A percentile compares a stretch with the other conserved stretches of the same genome.
These are phyloP conservation scores for Stictonetta naevosa DNA, from an alignment of 2,113 vertebrate species.

Conservation along the genomic window DNA sequence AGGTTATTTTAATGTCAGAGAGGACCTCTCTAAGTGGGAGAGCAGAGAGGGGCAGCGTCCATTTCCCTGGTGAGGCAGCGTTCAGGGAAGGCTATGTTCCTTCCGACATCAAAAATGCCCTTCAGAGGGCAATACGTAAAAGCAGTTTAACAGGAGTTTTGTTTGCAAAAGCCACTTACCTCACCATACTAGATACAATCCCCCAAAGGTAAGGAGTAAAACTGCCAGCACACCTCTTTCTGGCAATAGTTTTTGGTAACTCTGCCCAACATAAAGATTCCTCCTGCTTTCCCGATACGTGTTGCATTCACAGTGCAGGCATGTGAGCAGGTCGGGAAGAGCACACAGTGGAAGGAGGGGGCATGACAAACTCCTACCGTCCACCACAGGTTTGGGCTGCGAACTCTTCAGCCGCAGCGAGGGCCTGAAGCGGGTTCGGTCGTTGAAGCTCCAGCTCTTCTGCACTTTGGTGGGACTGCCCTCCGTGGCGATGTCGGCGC, in stretches of 20 bases:
- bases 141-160: neutral
- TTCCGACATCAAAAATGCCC: neutral
- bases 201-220: neutral
- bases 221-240: neutral
- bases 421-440: slow-evolving; percentile 93
- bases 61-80: neutral
- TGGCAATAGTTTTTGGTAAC: too few species aligned
- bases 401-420: slow-evolving; percentile 93
- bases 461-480: slow-evolving; percentile 95
- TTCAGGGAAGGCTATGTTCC: neutral
- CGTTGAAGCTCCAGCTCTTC: slow-evolving; percentile 99
- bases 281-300: neutral
- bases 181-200: neutral
- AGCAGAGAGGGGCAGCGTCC: neutral
- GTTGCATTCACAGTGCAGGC: accelerated
- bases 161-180: neutral
- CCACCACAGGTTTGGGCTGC: slow-evolving; percentile 88
- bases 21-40: neutral
- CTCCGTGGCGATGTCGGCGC: slow-evolving; percentile 84
- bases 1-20: neutral
- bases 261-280: neutral
- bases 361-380: slow-evolving; percentile 78
- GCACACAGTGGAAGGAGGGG: accelerated
- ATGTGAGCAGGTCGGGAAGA: neutral
- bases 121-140: neutral